These are phyloP conservation scores for Drosophila pullipes DNA, from an alignment of 2,888 invertebrate genomes.

Conservation along the genomic window DNA sequence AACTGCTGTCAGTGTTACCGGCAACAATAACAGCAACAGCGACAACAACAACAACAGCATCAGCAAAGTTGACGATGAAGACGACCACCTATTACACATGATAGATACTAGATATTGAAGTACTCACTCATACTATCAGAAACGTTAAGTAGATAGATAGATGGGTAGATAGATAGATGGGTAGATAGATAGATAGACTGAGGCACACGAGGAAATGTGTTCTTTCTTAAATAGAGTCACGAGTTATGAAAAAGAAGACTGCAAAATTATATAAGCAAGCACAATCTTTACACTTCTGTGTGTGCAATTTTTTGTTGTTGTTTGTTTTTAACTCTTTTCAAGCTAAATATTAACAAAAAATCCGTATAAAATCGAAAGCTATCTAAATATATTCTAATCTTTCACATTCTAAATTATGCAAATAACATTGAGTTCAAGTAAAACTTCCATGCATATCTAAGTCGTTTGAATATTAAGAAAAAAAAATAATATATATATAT, in stretches of 20 bases:
- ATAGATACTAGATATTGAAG: conserved; percentile 58
- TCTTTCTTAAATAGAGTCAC: background rate
- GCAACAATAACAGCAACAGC: conserved; percentile 22
- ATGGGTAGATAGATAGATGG: background rate
- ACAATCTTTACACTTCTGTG: background rate
- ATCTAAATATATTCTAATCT: background rate
- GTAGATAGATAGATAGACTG: conserved; percentile 12
- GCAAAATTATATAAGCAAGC: background rate
- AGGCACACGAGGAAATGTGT: conserved; percentile 34
- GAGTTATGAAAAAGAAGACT: background rate
- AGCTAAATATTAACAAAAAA: background rate
- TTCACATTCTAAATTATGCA: background rate
- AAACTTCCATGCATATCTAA: background rate
- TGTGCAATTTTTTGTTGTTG: background rate
- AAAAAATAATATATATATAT: conserved; percentile 3
- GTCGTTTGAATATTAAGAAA: background rate
- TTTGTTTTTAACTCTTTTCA: background rate
- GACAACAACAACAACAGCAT: conserved; percentile 24
- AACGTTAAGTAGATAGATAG: conserved; percentile 12
- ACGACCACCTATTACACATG: conserved; percentile 61
- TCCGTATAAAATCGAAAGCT: background rate
- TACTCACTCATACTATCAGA: conserved; percentile 25
- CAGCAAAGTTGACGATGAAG: conserved; percentile 35
- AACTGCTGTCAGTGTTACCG: conserved; percentile 52
- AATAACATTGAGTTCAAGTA: background rate